phyloP scores from a whole-genome alignment of 2,888 invertebrate genomes.

The Polyommatus iphigenia region DNA sequence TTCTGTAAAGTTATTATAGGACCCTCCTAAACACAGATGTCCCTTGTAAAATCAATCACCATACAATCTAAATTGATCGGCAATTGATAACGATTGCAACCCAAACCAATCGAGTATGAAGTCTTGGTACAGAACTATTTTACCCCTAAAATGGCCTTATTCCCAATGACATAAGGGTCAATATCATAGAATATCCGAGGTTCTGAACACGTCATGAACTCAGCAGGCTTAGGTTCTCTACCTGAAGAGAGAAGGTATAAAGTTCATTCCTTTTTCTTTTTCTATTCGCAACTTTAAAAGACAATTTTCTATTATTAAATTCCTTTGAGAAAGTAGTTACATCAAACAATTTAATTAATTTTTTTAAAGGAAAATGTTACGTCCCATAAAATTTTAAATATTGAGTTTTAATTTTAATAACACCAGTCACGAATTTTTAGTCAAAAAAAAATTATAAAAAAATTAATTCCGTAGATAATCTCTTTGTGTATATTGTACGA shows the following conservation, averaged over 20 bases:
- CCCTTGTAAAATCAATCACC: neutral
- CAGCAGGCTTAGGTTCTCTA: neutral
- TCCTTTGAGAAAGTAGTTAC: neutral
- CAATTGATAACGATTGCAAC: neutral
- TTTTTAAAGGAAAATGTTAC: neutral
- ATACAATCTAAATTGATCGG: neutral
- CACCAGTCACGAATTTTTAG: too few species aligned
- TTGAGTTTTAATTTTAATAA: neutral
- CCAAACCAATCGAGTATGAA: conserved; percentile 7
- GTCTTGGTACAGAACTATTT: neutral
- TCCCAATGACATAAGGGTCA: neutral
- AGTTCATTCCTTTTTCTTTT: neutral
- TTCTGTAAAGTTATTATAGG: neutral
- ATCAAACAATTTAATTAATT: neutral
- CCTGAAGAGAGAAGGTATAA: neutral
- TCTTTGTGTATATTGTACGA: too few species aligned
- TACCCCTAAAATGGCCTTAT: neutral
- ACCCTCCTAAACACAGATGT: neutral
- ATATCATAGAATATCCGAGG: neutral
- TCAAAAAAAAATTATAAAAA: too few species aligned
- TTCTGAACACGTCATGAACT: neutral
- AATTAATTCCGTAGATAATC: too few species aligned
- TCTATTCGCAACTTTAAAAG: neutral
- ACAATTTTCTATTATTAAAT: neutral
- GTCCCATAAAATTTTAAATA: neutral